Conservation (phyloP, 2,888 invertebrate species). For the Cactoblastis cactorum region DNA sequence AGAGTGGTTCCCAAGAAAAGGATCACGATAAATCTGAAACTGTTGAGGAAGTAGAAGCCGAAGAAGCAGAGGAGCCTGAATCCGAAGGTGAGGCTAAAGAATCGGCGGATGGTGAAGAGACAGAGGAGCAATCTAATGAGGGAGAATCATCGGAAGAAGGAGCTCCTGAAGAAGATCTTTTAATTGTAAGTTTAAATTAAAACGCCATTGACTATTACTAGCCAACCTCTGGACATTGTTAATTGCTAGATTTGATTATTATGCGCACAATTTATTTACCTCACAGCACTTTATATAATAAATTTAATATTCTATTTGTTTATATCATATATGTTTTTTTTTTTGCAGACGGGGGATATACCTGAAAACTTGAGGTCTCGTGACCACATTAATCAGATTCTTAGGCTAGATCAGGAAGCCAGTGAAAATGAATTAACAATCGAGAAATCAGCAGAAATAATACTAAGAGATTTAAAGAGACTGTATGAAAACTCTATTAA, state of each 20-base stretch:
- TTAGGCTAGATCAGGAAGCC: slow-evolving; percentile 88
- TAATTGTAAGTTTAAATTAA: slow-evolving; percentile 79
- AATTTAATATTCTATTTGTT: neutral
- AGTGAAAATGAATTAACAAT: slow-evolving; percentile 84
- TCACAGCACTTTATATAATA: too few relatives aligned
- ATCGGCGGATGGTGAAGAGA: slow-evolving; percentile 24
- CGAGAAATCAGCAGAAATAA: slow-evolving; percentile 86
- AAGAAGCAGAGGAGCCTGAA: slow-evolving; percentile 36
- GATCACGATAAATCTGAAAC: slow-evolving; percentile 38
- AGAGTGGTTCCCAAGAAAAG: slow-evolving; percentile 36
- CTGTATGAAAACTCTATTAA: slow-evolving; percentile 92
- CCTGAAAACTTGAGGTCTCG: slow-evolving; percentile 88
- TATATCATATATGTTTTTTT: too few relatives aligned
- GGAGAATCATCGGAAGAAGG: slow-evolving; percentile 56
- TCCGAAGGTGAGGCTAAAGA: slow-evolving; percentile 37
- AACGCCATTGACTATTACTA: too few relatives aligned
- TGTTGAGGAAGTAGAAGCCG: slow-evolving; percentile 26
- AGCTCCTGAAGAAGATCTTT: slow-evolving; percentile 82
- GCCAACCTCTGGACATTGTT: too few relatives aligned
- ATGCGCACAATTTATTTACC: too few relatives aligned
- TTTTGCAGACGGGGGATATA: slow-evolving; percentile 85
- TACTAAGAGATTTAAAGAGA: slow-evolving; percentile 90
- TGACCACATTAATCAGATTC: slow-evolving; percentile 88
- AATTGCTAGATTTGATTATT: too few relatives aligned
- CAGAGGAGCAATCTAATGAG: slow-evolving; percentile 27